phyloP scores from a whole-genome alignment of 2,797 vertebrate genomes.

The Varecia variegata region DNA sequence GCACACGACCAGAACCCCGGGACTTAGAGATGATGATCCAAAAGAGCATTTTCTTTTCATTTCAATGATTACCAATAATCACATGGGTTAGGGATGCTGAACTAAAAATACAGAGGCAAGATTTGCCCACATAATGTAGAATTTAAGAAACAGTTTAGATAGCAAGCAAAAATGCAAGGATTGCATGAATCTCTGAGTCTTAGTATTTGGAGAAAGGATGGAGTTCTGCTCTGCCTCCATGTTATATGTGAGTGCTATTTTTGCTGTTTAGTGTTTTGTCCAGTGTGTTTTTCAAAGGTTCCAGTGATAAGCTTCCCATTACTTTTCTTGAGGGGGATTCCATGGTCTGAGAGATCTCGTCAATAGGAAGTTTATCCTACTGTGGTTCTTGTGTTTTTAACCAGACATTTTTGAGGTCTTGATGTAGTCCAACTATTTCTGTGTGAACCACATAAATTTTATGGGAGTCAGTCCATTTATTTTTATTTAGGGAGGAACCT shows the following conservation, averaged over 20 bases:
- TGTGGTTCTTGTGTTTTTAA: conserved; percentile 82
- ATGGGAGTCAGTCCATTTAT: conserved; percentile 80
- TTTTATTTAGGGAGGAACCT: conserved; percentile 86
- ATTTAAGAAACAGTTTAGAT: not conserved
- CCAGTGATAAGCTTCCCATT: conserved; percentile 35
- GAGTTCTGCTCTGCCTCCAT: not conserved
- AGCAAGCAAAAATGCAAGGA: not conserved
- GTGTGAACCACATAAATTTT: conserved; percentile 84
- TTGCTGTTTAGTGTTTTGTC: not conserved
- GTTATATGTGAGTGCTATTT: not conserved
- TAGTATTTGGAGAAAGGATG: not conserved
- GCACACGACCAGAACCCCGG: not conserved
- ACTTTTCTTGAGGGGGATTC: conserved; percentile 29
- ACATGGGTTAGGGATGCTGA: not conserved
- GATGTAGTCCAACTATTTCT: conserved; percentile 82
- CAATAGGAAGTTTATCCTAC: conserved; percentile 84
- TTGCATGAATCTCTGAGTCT: not conserved
- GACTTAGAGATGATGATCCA: not conserved
- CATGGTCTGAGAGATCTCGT: conserved; percentile 79
- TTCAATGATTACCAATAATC: not conserved
- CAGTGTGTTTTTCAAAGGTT: conserved; percentile 1
- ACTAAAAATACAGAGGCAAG: not conserved
- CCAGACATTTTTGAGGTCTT: conserved; percentile 84
- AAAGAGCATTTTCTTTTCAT: not conserved
- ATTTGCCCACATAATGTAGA: not conserved